Evolutionary conservation across 2,113 vertebrate genomes (phyloP), one percentile per base, ranked within the genome.

Genomic region (Hiodon alosoides): DNA sequence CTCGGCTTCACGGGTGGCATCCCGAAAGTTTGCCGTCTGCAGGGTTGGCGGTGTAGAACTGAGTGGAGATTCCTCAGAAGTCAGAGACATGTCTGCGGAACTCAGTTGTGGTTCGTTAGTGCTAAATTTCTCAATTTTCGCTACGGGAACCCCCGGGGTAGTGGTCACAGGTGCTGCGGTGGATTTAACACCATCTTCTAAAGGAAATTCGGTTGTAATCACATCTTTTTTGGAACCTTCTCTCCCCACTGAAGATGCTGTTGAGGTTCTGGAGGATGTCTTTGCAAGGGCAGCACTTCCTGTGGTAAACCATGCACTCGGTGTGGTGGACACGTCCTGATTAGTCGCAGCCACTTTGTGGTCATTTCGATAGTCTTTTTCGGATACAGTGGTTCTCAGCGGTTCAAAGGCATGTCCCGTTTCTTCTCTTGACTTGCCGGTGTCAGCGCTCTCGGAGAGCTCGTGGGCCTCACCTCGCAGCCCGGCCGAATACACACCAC

Each of bases 391-490:
- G 57, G 75, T 74, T 13, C 58, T 50, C 5, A 79, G 67, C 16
- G 70, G 76, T 14, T 83, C 80, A 16, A 83, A 77, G 4, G 86
- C 85, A 0, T 69, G 65, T 46, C 48, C 80, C 46, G 88, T 59
- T 78, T 88, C 88, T 11, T 87, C 90, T 59, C 75, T 81, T 71
- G 87, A 86, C 78, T 91, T 31, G 31, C 31, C 89, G 50, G 85
- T 78, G n/a, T 81, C 76, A 2, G 74, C 75, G 9, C 7, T 48
- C 7, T 60, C 81, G 5, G 75, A 31, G 46, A 58, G 68, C 13
- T 68, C 6, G 76, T 48, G 48, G 76, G 66, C 62, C 76, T 71
- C 62, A 62, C 53, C 52, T 59, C 65, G 62, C 75, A 47, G 53
- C 47, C 66, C 74, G 47, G 72, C 70, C 7, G 71, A 66, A 69